Evolutionary conservation across 2,888 invertebrate genomes (phyloP), one percentile per base, ranked within the genome.

Genomic region (Scaptomyza polygonia): DNA sequence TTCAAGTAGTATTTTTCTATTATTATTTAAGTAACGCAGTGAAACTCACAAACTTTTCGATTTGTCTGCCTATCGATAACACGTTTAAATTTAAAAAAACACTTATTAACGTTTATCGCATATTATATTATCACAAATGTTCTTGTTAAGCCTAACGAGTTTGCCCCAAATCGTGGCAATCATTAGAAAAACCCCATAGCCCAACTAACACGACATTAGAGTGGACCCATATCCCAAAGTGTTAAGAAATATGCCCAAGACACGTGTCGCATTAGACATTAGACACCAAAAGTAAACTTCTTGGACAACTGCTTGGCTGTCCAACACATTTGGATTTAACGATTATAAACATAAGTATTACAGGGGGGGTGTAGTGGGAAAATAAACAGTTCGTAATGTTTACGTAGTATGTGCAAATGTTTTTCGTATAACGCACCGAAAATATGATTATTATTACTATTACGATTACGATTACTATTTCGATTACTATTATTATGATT

Each of bases 321-420:
- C 30, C 48, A 42, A 45, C 16, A 66, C 63, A 80, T 77, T 78
- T 66, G 58, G 54, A 64, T 65, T 77, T 30, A 5, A 72, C 72
- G 86, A 88, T 84, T 86, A 80, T 83, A 84, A 80, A 83, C 84
- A 77, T 78, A 86, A 88, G 18, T 42, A 29, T 43, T 16, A 39
- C 16, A 12, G 4, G 32, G 14, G n/a, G 3, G 5, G 12, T n/a
- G n/a, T n/a, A n/a, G n/a, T n/a, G 21, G 1, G n/a, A 11, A 32
- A 9, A 48, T 48, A 25, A 45, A 18, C n/a, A 30, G 45, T 8
- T 57, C 75, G 76, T 86, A 78, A 78, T 79, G 70, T 59, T 78
- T 82, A 87, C 87, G 82, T 82, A 82, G 82, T 82, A 82, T 87
- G 87, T 82, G 87, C 73, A 76, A 85, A 85, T 82, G 85, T 72